Percentiles rank a stretch among this genome's conserved stretches.
These are phyloP conservation scores for Calephelis perditalis DNA, from an alignment of 2,888 invertebrate species.

Conservation along the genomic window DNA sequence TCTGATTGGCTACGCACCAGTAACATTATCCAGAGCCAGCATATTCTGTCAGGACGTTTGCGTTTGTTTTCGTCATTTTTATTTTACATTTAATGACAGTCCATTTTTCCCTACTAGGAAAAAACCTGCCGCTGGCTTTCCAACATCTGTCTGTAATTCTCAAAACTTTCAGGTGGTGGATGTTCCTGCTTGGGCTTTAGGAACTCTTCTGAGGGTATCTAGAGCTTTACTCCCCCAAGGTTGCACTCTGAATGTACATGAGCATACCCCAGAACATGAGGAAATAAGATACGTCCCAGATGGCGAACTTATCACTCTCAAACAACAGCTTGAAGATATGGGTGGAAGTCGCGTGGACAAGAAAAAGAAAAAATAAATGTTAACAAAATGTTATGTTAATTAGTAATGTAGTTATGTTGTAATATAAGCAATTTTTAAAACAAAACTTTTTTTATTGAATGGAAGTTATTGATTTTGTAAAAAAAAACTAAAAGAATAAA, in stretches of 20 bases:
- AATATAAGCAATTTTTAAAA: constrained; percentile 10
- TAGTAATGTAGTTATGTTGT: constrained; percentile 16
- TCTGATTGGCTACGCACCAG: too few species aligned
- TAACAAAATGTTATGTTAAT: constrained; percentile 2
- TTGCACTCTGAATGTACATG: constrained; percentile 82
- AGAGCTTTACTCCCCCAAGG: constrained; percentile 88
- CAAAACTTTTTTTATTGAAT: too few species aligned
- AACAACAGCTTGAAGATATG: constrained; percentile 84
- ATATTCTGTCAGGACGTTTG: too few species aligned
- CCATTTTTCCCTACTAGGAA: too few species aligned
- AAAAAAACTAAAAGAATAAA: too few species aligned
- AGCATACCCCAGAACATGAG: constrained; percentile 82
- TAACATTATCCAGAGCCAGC: too few species aligned
- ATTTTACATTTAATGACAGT: not conserved
- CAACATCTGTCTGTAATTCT: too few species aligned
- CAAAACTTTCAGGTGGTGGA: constrained; percentile 67
- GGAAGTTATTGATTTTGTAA: too few species aligned
- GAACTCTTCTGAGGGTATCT: constrained; percentile 85
- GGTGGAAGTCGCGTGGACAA: constrained; percentile 71
- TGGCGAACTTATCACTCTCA: constrained; percentile 85
- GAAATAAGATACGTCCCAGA: constrained; percentile 90
- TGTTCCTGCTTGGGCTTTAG: constrained; percentile 80
- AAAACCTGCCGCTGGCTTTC: too few species aligned
- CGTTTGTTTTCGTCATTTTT: not conserved
- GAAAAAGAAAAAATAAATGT: constrained; percentile 51